These are phyloP conservation scores for Ophion ventricosus DNA, from an alignment of 2,888 invertebrate genomes.

Conservation along the genomic window DNA sequence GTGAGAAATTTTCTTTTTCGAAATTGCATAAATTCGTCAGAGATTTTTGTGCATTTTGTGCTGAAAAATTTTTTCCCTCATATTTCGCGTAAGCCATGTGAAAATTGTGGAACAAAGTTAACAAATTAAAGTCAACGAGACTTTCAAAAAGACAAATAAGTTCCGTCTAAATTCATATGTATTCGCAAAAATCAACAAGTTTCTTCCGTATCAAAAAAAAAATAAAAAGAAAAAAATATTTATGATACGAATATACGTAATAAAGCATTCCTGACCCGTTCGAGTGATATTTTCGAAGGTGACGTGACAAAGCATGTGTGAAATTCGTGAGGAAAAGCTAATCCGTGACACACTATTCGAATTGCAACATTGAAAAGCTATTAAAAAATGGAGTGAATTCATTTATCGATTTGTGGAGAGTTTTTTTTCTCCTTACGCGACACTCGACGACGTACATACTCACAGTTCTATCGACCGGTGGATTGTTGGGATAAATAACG, in stretches of 20 bases:
- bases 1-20: not conserved
- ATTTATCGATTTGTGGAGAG: not conserved
- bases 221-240: not conserved
- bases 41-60: not conserved
- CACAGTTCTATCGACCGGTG: constrained; percentile 88
- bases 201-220: not conserved
- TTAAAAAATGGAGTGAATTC: not conserved
- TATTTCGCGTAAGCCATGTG: too few relatives aligned
- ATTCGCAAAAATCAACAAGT: not conserved
- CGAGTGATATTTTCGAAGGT: not conserved
- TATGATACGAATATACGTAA: not conserved
- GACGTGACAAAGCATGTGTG: not conserved
- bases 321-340: constrained; percentile 8
- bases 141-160: not conserved
- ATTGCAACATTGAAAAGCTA: constrained; percentile 52
- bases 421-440: not conserved
- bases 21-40: not conserved
- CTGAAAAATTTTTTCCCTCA: too few relatives aligned
- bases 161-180: not conserved
- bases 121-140: not conserved
- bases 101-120: too few relatives aligned
- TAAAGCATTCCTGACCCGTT: not conserved
- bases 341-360: constrained; percentile 6
- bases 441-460: constrained; percentile 78
- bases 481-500: constrained; percentile 85